Percentiles rank a stretch among this genome's conserved stretches.
Evolutionary conservation across 2,113 vertebrate genomes (phyloP).

Genomic region (Megaleporinus macrocephalus): DNA sequence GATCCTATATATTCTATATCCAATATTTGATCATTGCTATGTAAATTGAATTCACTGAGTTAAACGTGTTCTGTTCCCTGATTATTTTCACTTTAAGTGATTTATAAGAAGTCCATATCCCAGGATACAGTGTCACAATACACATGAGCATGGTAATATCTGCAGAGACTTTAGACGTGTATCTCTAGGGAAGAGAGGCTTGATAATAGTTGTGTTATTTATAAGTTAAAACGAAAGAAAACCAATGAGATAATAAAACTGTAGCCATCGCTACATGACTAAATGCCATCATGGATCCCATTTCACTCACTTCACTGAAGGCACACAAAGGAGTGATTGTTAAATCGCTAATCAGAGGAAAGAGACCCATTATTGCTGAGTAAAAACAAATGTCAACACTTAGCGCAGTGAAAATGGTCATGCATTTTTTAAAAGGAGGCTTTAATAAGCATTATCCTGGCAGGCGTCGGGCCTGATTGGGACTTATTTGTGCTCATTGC

Average conservation of each 20-base stretch:
- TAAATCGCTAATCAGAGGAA: constrained; percentile 30
- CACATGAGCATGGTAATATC: background rate
- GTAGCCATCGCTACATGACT: constrained; percentile 6
- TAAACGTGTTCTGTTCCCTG: background rate
- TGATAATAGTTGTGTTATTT: constrained; percentile 42
- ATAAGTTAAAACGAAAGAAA: constrained; percentile 34
- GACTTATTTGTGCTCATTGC: constrained; percentile 72
- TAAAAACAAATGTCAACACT: constrained; percentile 41
- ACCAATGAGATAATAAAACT: constrained; percentile 31
- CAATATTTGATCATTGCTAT: background rate
- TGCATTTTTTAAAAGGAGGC: constrained; percentile 69
- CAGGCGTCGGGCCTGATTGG: constrained; percentile 83
- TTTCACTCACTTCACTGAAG: constrained; percentile 4
- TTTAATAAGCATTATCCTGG: constrained; percentile 78
- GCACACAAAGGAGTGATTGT: constrained; percentile 2
- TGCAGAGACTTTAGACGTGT: background rate
- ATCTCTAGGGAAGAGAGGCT: constrained; percentile 3
- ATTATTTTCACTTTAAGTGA: background rate
- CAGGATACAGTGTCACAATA: background rate
- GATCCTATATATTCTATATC: no score
- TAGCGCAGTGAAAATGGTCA: constrained; percentile 23
- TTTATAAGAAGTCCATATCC: background rate
- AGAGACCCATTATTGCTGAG: constrained; percentile 30
- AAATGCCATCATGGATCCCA: constrained; percentile 33
- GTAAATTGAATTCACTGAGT: background rate